Evolutionary conservation across 2,888 invertebrate genomes (phyloP).

Genomic region (Pyrrhosoma nymphula): DNA sequence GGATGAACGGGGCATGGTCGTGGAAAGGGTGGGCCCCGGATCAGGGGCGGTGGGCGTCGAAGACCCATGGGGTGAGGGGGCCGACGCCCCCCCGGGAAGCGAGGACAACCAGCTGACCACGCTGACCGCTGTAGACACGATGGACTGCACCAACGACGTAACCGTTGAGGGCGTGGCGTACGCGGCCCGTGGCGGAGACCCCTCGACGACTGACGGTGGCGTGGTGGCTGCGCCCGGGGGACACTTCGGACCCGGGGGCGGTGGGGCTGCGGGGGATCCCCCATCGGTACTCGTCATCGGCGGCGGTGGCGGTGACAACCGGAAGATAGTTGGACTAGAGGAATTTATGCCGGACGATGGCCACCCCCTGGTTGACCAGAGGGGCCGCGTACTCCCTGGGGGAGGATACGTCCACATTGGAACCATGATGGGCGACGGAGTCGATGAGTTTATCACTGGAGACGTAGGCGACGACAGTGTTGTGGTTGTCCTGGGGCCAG

Average conservation of each 20-base stretch:
- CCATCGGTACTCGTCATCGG: slow-evolving; percentile 46
- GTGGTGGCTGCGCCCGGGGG: slow-evolving; percentile 33
- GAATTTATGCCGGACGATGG: slow-evolving; percentile 36
- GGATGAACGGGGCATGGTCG: slow-evolving; percentile 14
- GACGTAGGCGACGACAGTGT: slow-evolving; percentile 36
- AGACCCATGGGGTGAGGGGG: slow-evolving; percentile 54
- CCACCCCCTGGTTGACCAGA: not conserved
- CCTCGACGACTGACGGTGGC: slow-evolving; percentile 3
- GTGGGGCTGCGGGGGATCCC: slow-evolving; percentile 24
- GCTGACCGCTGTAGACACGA: slow-evolving; percentile 60
- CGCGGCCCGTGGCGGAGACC: slow-evolving; percentile 15
- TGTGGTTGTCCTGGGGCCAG: slow-evolving; percentile 41
- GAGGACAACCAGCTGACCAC: slow-evolving; percentile 63
- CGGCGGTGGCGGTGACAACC: slow-evolving; percentile 28
- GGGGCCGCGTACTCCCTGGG: not conserved
- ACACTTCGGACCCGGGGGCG: not conserved
- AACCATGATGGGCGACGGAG: slow-evolving; percentile 53
- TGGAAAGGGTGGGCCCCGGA: slow-evolving; percentile 6
- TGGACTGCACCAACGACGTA: slow-evolving; percentile 57
- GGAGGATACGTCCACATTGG: not conserved
- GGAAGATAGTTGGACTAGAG: slow-evolving; percentile 50
- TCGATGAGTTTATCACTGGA: slow-evolving; percentile 17
- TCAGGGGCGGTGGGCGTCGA: not conserved
- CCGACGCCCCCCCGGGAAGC: slow-evolving; percentile 6
- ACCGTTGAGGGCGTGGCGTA: slow-evolving; percentile 55